Percentiles rank a stretch among this genome's conserved stretches.
These are phyloP conservation scores for Spea multiplicata DNA, from an alignment of 2,113 vertebrate genomes.

Conservation along the genomic window DNA sequence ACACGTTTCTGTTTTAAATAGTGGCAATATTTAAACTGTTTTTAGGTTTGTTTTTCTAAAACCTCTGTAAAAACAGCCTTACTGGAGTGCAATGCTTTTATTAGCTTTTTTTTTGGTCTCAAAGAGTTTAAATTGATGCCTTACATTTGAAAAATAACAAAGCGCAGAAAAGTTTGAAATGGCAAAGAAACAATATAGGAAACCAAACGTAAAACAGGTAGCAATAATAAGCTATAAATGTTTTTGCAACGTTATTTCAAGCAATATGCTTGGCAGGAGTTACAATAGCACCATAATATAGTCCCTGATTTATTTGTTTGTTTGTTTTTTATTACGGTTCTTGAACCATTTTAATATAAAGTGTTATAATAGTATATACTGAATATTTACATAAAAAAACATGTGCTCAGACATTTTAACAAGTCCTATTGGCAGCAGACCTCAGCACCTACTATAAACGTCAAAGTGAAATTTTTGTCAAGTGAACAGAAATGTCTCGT, in stretches of 20 bases:
- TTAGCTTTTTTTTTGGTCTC: neutral
- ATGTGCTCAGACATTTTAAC: conserved; percentile 4
- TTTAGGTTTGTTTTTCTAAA: too few relatives aligned
- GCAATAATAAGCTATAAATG: neutral
- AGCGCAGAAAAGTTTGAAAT: neutral
- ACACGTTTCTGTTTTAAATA: too few relatives aligned
- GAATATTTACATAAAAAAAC: conserved; percentile 40
- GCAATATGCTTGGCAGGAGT: conserved; percentile 49
- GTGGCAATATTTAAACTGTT: too few relatives aligned
- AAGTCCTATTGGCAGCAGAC: neutral
- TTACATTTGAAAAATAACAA: neutral
- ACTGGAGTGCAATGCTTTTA: too few relatives aligned
- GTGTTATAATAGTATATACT: conserved; percentile 20
- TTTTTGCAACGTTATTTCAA: conserved; percentile 19
- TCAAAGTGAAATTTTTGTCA: conserved; percentile 58
- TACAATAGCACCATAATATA: conserved; percentile 58
- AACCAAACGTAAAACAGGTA: neutral
- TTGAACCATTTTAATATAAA: conserved; percentile 18
- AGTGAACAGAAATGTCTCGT: conserved; percentile 21
- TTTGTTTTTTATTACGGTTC: neutral
- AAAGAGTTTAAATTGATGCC: neutral
- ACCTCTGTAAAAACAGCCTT: too few relatives aligned
- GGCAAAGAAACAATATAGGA: neutral
- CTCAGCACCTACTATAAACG: conserved; percentile 36
- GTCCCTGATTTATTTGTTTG: conserved; percentile 31